These are phyloP conservation scores for Drosophila suzukii DNA, from an alignment of 1,140 invertebrate genomes.

Conservation along the genomic window DNA sequence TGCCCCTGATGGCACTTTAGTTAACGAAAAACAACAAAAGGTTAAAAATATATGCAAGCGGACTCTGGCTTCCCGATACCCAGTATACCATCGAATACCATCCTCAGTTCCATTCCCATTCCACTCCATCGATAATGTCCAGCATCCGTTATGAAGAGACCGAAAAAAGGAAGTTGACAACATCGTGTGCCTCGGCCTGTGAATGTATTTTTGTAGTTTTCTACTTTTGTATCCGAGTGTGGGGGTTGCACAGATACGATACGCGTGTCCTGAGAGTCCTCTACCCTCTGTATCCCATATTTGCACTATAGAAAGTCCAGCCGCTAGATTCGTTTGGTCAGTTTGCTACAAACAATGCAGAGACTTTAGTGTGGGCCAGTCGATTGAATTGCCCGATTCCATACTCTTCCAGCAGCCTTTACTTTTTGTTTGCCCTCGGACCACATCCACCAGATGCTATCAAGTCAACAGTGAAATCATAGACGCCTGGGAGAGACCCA, in stretches of 20 bases:
- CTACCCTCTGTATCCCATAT: conserved; percentile 27
- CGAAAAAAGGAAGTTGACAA: conserved; percentile 66
- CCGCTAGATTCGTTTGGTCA: conserved; percentile 61
- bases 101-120: conserved; percentile 18
- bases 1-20: conserved; percentile 83
- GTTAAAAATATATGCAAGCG: conserved; percentile 79
- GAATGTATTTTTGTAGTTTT: background rate
- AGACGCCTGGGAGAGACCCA: conserved; percentile 50
- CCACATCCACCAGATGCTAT: conserved; percentile 47
- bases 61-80: conserved; percentile 24
- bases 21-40: conserved; percentile 80
- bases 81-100: background rate
- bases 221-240: conserved; percentile 37
- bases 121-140: conserved; percentile 71
- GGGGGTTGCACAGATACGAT: conserved; percentile 66
- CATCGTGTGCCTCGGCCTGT: conserved; percentile 62
- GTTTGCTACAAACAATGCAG: conserved; percentile 72
- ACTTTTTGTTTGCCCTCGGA: conserved; percentile 43
- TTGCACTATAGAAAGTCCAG: conserved; percentile 39
- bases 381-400: conserved; percentile 58
- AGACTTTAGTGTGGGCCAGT: conserved; percentile 51
- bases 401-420: conserved; percentile 55
- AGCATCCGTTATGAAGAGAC: conserved; percentile 69
- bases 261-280: conserved; percentile 56
- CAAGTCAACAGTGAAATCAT: conserved; percentile 54